These are phyloP conservation scores for Tyria jacobaeae DNA, from an alignment of 2,888 invertebrate genomes.

Conservation along the genomic window DNA sequence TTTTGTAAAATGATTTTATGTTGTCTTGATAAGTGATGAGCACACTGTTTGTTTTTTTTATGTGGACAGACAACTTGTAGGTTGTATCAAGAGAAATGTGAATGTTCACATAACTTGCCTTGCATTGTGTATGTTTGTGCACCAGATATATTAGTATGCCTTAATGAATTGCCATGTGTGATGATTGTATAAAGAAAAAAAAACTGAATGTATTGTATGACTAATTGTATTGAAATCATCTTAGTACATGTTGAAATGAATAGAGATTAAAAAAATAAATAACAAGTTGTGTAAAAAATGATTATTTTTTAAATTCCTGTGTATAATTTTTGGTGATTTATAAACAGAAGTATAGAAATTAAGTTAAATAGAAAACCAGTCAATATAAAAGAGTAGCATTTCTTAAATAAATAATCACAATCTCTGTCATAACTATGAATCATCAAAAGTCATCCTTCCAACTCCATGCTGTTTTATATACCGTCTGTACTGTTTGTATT, in stretches of 20 bases:
- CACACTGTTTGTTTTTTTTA: constrained; percentile 29
- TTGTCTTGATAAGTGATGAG: constrained; percentile 40
- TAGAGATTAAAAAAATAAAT: constrained; percentile 78
- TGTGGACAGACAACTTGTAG: constrained; percentile 28
- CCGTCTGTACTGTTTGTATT: constrained; percentile 95
- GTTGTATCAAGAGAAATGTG: constrained; percentile 40
- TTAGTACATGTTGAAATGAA: constrained; percentile 81
- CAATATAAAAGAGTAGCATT: constrained; percentile 9
- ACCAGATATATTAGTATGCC: constrained; percentile 67
- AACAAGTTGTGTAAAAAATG: constrained; percentile 77
- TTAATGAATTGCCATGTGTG: constrained; percentile 80
- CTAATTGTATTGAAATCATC: constrained; percentile 68
- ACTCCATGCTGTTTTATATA: constrained; percentile 97
- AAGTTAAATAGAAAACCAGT: constrained; percentile 25
- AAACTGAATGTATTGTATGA: constrained; percentile 69
- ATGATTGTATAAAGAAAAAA: constrained; percentile 63
- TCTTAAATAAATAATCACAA: constrained; percentile 36
- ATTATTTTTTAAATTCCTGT: constrained; percentile 65
- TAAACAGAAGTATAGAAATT: constrained; percentile 25
- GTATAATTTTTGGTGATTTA: constrained; percentile 44
- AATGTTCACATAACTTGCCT: constrained; percentile 57
- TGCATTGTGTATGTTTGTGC: constrained; percentile 52
- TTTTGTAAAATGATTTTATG: constrained; percentile 39
- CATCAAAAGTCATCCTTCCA: constrained; percentile 96
- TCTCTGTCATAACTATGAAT: constrained; percentile 79